Evolutionary conservation across 2,113 vertebrate species (phyloP), one percentile per base, ranked within the genome.

Genomic region (Centropristis striata): DNA sequence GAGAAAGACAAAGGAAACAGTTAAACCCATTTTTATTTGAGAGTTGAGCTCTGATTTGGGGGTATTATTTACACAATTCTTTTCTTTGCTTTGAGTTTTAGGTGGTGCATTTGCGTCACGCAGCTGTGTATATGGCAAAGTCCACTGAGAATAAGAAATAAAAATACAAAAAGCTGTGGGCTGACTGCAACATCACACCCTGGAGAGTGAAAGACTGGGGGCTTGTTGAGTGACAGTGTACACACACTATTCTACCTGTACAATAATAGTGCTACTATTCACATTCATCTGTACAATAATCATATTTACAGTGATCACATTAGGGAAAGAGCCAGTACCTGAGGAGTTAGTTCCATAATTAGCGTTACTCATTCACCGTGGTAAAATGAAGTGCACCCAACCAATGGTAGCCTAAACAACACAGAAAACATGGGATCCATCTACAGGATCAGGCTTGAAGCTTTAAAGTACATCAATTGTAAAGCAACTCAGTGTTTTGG

Each of bases 281-380:
- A 93, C 92, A 93, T 87, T 90, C 71, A 88, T 85, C 88, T 93
- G 89, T 94, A 94, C 92, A 94, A 81, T 81, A 77, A 63, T 76
- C 72, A 44, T 93, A 94, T 94, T 91, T 94, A 95, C 93, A 94
- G 72, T 84, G 81, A 89, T 90, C 87, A 91, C 82, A 88, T 86
- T 84, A 84, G 86, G 88, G 83, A 87, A 78, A 86, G 81, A 83
- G 73, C 81, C 82, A 83, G 84, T 88, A 91, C 93, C 93, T 94
- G 93, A 94, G 91, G 90, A 93, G 84, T 84, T 85, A 75, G 78
- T 86, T 88, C 84, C 80, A 83, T 75, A 81, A 78, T 85, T 80
- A 79, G 51, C 67, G 84, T 86, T 76, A 81, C 84, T 81, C 80
- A 75, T 81, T 79, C 69, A 85, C 54, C 46, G 27, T 57, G 47